These are phyloP conservation scores for Arnoldichthys spilopterus DNA, from an alignment of 2,797 vertebrate genomes.

Conservation along the genomic window DNA sequence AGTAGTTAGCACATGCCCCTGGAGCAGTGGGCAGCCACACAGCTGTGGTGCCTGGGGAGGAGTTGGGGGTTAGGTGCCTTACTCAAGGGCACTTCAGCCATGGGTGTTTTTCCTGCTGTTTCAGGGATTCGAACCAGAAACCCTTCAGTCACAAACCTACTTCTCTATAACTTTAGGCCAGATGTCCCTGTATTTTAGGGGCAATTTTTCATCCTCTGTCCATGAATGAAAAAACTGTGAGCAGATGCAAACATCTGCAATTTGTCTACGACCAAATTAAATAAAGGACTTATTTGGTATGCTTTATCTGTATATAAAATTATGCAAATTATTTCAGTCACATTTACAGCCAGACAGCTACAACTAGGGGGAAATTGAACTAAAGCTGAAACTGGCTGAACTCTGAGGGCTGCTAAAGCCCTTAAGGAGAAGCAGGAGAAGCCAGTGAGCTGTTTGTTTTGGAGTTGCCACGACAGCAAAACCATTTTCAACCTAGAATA, in stretches of 20 bases:
- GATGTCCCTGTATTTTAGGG: too few relatives aligned
- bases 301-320: conserved; percentile 15
- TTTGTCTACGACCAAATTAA: not conserved
- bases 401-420: not conserved
- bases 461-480: conserved; percentile 29
- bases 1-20: too few relatives aligned
- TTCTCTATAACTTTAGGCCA: too few relatives aligned
- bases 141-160: too few relatives aligned
- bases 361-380: not conserved
- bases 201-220: not conserved
- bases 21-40: too few relatives aligned
- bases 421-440: not conserved
- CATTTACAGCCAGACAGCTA: not conserved
- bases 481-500: conserved; percentile 1
- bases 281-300: not conserved
- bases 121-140: too few relatives aligned
- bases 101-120: too few relatives aligned
- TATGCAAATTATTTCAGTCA: conserved; percentile 21
- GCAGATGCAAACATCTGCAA: not conserved
- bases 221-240: not conserved
- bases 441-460: conserved; percentile 19
- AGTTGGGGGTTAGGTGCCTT: too few relatives aligned
- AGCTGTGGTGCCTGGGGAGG: too few relatives aligned
- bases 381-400: not conserved
- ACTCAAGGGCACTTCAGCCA: too few relatives aligned